These are phyloP conservation scores for Ypsolopha sequella DNA, from an alignment of 2,888 invertebrate genomes.

Conservation along the genomic window DNA sequence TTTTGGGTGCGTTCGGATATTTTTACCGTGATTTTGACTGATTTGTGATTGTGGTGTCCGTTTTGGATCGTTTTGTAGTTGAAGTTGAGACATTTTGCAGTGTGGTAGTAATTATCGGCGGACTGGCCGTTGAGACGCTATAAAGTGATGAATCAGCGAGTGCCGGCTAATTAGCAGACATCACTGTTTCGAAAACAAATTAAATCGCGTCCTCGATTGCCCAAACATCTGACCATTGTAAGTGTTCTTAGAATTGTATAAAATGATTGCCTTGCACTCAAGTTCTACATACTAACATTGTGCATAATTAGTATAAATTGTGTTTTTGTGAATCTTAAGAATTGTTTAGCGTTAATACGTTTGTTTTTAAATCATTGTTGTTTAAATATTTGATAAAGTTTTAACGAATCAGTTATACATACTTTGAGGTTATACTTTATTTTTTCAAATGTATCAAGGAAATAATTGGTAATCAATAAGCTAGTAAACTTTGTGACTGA, in stretches of 20 bases:
- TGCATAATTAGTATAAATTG: too few species aligned
- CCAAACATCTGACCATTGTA: constrained; percentile 36
- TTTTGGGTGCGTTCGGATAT: constrained; percentile 43
- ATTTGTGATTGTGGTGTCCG: not conserved
- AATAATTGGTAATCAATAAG: too few species aligned
- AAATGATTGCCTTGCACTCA: too few species aligned
- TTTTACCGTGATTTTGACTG: not conserved
- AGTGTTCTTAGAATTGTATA: constrained; percentile 22
- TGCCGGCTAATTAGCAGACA: constrained; percentile 62
- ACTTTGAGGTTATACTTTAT: too few species aligned
- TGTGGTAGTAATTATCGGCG: constrained; percentile 35
- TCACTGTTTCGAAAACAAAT: constrained; percentile 59
- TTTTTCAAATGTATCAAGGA: too few species aligned
- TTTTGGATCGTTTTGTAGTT: not conserved
- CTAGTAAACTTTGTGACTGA: too few species aligned
- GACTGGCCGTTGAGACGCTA: constrained; percentile 55
- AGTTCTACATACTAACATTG: too few species aligned
- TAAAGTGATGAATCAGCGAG: constrained; percentile 69
- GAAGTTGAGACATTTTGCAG: constrained; percentile 31
- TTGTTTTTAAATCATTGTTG: too few species aligned
- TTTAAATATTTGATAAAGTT: too few species aligned
- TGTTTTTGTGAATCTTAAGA: too few species aligned
- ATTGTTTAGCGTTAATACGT: too few species aligned
- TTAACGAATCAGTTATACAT: too few species aligned
- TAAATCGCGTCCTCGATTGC: constrained; percentile 17